Conservation (phyloP, 2,113 vertebrate genomes). For the Drymodes brunneopygia region DNA sequence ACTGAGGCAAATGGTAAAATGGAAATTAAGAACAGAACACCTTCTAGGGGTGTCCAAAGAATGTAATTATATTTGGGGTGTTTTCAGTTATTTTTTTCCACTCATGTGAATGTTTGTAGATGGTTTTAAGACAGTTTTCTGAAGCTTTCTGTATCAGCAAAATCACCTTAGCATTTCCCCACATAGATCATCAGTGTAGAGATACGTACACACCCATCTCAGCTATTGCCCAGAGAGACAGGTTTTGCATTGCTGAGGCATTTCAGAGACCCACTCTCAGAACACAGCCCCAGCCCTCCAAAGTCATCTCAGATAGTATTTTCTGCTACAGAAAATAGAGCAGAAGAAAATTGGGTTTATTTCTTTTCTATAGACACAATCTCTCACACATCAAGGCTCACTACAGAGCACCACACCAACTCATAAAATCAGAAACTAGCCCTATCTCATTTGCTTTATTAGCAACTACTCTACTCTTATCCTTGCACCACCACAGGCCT, state of each 20-base stretch:
- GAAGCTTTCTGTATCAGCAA: neutral
- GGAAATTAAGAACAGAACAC: neutral
- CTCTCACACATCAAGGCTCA: neutral
- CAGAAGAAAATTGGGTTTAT: neutral
- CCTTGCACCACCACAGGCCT: neutral
- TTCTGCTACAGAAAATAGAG: neutral
- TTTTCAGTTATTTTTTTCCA: neutral
- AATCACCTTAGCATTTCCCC: neutral
- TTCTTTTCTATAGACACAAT: neutral
- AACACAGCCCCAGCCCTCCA: neutral
- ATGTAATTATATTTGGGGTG: neutral
- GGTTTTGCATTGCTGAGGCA: neutral
- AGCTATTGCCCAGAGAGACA: neutral
- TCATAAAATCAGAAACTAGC: neutral
- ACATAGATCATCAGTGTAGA: neutral
- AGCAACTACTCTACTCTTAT: neutral
- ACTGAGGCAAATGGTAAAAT: neutral
- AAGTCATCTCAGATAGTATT: neutral
- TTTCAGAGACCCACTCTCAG: neutral
- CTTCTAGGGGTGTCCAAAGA: neutral
- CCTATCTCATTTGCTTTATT: neutral
- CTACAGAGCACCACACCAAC: neutral
- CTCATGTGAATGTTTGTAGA: neutral
- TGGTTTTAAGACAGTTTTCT: neutral
- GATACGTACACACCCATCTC: neutral